phyloP scores from a whole-genome alignment of 2,888 invertebrate species.

The Acanthosepion pharaonis region DNA sequence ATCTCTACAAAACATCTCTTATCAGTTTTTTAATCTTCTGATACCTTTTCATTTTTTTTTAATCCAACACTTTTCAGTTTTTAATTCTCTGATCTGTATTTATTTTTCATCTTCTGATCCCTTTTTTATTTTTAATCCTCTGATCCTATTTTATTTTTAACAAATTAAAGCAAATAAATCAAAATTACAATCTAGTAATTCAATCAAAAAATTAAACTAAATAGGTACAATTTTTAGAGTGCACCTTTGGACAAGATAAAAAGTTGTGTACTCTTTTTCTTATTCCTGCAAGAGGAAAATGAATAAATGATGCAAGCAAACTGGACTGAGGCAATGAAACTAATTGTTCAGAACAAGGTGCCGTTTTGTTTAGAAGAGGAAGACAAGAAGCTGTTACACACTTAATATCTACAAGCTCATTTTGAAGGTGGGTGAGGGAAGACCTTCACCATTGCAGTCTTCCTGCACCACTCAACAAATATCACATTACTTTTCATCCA shows the following conservation, averaged over 20 bases:
- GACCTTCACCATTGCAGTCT: neutral
- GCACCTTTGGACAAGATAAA: neutral
- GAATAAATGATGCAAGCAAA: neutral
- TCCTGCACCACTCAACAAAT: neutral
- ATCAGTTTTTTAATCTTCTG: too few species aligned
- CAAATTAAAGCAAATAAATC: too few species aligned
- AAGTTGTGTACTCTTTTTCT: neutral
- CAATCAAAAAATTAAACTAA: too few species aligned
- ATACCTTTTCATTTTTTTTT: too few species aligned
- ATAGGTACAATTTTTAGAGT: too few species aligned
- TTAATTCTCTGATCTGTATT: too few species aligned
- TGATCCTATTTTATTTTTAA: too few species aligned
- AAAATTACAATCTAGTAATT: too few species aligned
- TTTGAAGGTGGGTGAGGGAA: neutral
- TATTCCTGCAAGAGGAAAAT: neutral
- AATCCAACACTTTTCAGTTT: too few species aligned
- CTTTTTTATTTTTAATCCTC: too few species aligned
- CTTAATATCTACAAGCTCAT: neutral
- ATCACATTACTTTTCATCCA: constrained; percentile 33
- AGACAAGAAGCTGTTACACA: neutral
- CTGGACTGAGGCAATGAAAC: neutral
- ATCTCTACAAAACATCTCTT: too few species aligned
- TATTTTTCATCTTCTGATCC: too few species aligned
- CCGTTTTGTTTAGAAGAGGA: neutral
- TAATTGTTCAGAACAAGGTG: constrained; percentile 33